phyloP scores from a whole-genome alignment of 2,797 vertebrate species.

The Sebastes vulpes region DNA sequence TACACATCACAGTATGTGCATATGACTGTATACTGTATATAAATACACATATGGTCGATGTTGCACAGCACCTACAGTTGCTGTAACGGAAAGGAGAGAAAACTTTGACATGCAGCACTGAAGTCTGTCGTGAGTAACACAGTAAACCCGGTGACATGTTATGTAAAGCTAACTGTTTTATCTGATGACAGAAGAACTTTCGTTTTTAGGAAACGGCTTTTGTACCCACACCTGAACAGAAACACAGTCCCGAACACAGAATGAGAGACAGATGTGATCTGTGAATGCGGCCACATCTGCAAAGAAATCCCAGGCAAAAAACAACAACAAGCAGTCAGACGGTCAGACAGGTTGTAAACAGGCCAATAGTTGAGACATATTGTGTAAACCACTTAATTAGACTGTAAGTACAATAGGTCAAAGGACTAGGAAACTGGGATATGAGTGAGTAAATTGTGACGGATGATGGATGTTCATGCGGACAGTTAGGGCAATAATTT shows the following conservation, averaged over 20 bases:
- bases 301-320: neutral
- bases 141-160: neutral
- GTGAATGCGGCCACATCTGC: neutral
- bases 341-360: neutral
- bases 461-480: neutral
- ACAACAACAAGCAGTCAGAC: neutral
- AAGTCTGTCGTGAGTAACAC: neutral
- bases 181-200: neutral
- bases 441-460: neutral
- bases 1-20: slow-evolving; percentile 1
- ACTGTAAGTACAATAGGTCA: neutral
- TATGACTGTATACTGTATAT: neutral
- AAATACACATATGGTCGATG: neutral
- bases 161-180: neutral
- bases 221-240: neutral
- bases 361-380: neutral
- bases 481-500: neutral
- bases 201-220: neutral
- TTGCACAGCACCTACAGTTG: neutral
- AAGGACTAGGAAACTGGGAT: neutral
- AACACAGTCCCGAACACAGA: neutral
- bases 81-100: neutral
- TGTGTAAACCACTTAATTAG: slow-evolving; percentile 6
- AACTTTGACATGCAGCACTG: neutral
- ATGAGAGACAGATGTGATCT: neutral